Evolutionary conservation across 1,140 invertebrate species (phyloP).

Genomic region (Heliconius hewitsoni): DNA sequence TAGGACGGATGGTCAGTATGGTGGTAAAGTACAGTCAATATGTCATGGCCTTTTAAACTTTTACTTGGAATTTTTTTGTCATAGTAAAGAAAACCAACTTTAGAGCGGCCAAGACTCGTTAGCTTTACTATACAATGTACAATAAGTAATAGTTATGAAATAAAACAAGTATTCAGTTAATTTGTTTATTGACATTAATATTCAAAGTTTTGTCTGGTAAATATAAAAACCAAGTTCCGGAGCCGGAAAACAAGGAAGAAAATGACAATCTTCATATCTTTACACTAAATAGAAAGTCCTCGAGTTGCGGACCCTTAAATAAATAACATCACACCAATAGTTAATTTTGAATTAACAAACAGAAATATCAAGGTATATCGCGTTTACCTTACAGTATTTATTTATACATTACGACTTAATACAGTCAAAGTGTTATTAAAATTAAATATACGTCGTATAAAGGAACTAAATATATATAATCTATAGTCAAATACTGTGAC

Average conservation of each 20-base stretch:
- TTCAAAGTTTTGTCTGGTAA: constrained; percentile 48
- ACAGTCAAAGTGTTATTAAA: constrained; percentile 27
- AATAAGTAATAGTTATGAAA: neutral
- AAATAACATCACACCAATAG: constrained; percentile 37
- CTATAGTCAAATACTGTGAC: constrained; percentile 53
- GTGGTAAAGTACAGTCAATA: too few relatives aligned
- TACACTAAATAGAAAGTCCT: constrained; percentile 9
- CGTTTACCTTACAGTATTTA: constrained; percentile 16
- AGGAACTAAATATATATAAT: constrained; percentile 48
- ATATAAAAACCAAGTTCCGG: constrained; percentile 46
- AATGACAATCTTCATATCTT: neutral
- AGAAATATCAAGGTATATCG: constrained; percentile 17
- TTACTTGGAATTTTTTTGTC: too few relatives aligned
- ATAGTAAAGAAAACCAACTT: too few relatives aligned
- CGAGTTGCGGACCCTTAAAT: constrained; percentile 13
- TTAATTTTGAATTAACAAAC: constrained; percentile 44
- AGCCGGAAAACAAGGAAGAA: constrained; percentile 27
- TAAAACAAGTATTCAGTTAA: constrained; percentile 11
- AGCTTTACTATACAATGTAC: too few relatives aligned
- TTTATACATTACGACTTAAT: constrained; percentile 24
- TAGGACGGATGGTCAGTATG: too few relatives aligned
- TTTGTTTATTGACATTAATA: constrained; percentile 57
- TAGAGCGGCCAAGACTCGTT: too few relatives aligned
- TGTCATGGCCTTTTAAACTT: too few relatives aligned
- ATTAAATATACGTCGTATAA: constrained; percentile 31